Evolutionary conservation across 2,113 vertebrate genomes (phyloP), one percentile per base, ranked within the genome.

Genomic region (Acanthochromis polyacanthus): DNA sequence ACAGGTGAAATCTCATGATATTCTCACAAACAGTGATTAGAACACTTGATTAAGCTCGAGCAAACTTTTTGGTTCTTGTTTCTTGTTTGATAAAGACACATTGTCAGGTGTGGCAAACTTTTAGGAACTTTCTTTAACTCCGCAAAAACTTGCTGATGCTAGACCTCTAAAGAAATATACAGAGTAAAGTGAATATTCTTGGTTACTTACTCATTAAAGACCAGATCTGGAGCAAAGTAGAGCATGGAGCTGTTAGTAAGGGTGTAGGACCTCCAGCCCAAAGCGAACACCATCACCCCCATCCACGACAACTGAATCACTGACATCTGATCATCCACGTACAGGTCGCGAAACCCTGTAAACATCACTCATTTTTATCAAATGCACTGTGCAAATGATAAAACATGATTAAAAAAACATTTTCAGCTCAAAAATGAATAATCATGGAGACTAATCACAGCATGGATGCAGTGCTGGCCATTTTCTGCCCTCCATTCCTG

Each of bases 271-370:
- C 98, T 94, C 98, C 98, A 99, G 1, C 97, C 97, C 95, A 99
- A 92, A 11, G 97, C 98, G 23, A 99, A 99, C 78, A 98, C 96
- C 98, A 99, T 99, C 19, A 99, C 95, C 7, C 96, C 97, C 97
- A 99, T 98, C 98, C 98, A 99, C 0, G 98, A 98, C 78, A 97
- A 95, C 91, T 99, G 98, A 88, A 99, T 99, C 82, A 98, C 94
- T 4, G 96, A 96, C 98, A 99, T 98, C 94, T 98, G 98, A 89
- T 99, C 98, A 11, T 98, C 96, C 91, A 99, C 94, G 0, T 99
- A 96, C 75, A 99, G 92, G 80, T 97, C 96, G 51, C 96, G 94
- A 91, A 99, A 99, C 22, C 97, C 98, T 99, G 81, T n/a, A 9
- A 6, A 63, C 22, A 52, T 78, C 16, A 71, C 1, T 4, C 5